Conservation (phyloP, 2,797 vertebrate species). For the Sebastiscus albofasciatus region DNA sequence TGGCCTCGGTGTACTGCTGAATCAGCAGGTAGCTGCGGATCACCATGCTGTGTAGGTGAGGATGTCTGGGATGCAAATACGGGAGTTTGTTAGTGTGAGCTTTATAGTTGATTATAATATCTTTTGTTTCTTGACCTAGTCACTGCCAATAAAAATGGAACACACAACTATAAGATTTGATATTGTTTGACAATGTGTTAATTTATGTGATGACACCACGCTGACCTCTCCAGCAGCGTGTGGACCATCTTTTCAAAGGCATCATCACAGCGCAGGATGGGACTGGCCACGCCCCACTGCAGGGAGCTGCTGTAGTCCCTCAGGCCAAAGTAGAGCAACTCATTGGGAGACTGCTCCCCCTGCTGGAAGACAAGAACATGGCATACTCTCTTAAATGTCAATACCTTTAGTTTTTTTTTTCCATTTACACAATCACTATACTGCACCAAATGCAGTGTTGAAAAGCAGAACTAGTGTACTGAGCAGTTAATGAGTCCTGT, state of each 20-base stretch:
- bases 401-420: neutral
- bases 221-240: slow-evolving; percentile 93
- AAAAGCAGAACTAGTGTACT: neutral
- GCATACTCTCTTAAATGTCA: neutral
- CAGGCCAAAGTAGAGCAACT: slow-evolving; percentile 93
- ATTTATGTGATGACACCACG: neutral
- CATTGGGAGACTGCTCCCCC: slow-evolving; percentile 84
- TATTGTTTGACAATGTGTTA: neutral
- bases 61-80: slow-evolving; percentile 84
- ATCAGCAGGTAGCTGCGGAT: slow-evolving; percentile 98
- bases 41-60: slow-evolving; percentile 97
- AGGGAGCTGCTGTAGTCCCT: slow-evolving; percentile 94
- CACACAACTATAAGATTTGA: neutral
- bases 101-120: neutral
- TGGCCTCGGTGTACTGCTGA: slow-evolving; percentile 97
- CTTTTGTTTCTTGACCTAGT: neutral
- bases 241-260: slow-evolving; percentile 98
- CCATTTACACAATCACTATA: too few species aligned
- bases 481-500: neutral
- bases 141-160: neutral
- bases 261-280: slow-evolving; percentile 94
- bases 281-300: slow-evolving; percentile 96
- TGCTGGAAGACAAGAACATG: slow-evolving; percentile 68
- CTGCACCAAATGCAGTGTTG: neutral
- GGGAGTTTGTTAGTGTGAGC: neutral